Evolutionary conservation across 2,113 vertebrate genomes (phyloP), one percentile per base, ranked within the genome.

Genomic region (Pseudopodoces humilis): DNA sequence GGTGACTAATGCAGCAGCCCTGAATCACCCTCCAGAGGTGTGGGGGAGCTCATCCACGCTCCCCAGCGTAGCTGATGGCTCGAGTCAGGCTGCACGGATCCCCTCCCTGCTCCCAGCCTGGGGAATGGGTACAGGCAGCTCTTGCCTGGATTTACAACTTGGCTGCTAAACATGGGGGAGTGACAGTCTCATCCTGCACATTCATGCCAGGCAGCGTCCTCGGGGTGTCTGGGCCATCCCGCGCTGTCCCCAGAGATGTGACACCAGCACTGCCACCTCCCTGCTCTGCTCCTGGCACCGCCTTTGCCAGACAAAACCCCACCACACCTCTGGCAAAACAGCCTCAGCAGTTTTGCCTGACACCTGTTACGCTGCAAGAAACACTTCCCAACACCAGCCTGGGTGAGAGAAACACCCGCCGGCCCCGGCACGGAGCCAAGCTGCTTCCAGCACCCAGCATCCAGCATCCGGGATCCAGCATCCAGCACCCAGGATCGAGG

Each of bases 281-380:
- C 43, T 0, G 2, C 78, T 25, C 83, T 4, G 47, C 56, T 71
- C 31, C 60, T 5, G 46, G 41, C 80, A 8, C 64, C 0, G 8
- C 79, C 58, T 90, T 20, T 16, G 60, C 79, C 75, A 71, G 53
- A 15, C 16, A 8, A 85, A 92, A 83, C 69, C 72, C 27, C 86
- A 70, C 68, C 88, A 0, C 49, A 86, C 95, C 96, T 86, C 94
- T 93, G 97, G 83, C 85, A 67, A 30, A 71, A 59, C 53, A 95
- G 74, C 68, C 93, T 84, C 88, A 13, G 91, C 94, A 86, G 95
- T 71, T 95, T 92, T 85, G 60, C 67, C 89, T 93, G 92, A 95
- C 97, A 97, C 97, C 96, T 97, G 97, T 97, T 97, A 96, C 80
- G 9, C 90, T 56, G 95, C 75, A 76, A 84, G 93, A 86, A 95